Evolutionary conservation across 1,140 invertebrate species (phyloP).

Genomic region (Lordiphosa clarofinis): DNA sequence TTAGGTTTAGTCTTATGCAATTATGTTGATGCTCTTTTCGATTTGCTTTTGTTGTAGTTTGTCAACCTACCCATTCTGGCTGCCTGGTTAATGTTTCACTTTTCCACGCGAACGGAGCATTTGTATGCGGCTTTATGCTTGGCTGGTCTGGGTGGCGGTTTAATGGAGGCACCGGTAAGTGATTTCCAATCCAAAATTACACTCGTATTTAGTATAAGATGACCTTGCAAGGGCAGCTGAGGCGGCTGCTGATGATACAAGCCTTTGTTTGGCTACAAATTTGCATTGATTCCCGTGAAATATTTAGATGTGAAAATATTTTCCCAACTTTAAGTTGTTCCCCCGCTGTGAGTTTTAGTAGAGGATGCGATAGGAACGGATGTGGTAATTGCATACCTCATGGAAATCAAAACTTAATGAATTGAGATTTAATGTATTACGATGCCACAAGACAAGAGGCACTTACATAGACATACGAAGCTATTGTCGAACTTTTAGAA

Average conservation of each 20-base stretch:
- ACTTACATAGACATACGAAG: no score
- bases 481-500: no score
- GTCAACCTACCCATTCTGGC: constrained; percentile 86
- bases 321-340: background rate
- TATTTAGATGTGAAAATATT: constrained; percentile 1
- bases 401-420: no score
- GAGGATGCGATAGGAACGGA: background rate
- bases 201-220: background rate
- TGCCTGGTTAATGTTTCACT: constrained; percentile 87
- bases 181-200: constrained; percentile 23
- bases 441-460: no score
- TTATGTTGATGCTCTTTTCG: constrained; percentile 49
- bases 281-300: constrained; percentile 16
- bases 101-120: constrained; percentile 82
- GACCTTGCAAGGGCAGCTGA: background rate
- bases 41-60: constrained; percentile 43
- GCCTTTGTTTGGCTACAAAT: constrained; percentile 12
- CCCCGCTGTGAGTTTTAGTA: no score
- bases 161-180: constrained; percentile 88
- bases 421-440: no score
- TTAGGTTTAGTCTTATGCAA: constrained; percentile 32
- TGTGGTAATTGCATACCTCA: no score
- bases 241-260: background rate
- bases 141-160: constrained; percentile 86
- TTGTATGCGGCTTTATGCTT: constrained; percentile 85